A percentile compares a stretch with the other conserved stretches of the same genome.
These are phyloP conservation scores for Scaptomyza cyrtandrae DNA, from an alignment of 2,888 invertebrate genomes.

Conservation along the genomic window DNA sequence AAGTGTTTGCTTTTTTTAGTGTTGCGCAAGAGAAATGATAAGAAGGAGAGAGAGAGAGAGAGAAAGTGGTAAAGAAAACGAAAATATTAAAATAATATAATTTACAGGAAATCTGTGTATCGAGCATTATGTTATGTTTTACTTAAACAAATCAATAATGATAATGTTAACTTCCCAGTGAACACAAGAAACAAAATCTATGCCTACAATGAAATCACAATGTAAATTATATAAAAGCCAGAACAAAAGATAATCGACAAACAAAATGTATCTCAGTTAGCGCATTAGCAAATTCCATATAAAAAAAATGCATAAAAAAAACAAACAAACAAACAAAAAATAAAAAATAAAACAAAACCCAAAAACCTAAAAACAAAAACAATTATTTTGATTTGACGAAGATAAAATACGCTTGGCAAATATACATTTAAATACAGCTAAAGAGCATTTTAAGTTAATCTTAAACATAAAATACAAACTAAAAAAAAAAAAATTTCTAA, in stretches of 20 bases:
- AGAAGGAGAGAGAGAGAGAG: neutral
- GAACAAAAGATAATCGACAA: conserved; percentile 46
- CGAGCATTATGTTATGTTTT: neutral
- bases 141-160: conserved; percentile 35
- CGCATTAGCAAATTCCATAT: conserved; percentile 32
- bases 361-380: neutral
- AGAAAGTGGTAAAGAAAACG: neutral
- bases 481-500: no score
- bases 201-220: conserved; percentile 24
- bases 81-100: no score
- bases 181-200: conserved; percentile 3
- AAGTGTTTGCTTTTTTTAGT: conserved; percentile 18
- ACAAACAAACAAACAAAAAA: no score
- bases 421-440: neutral
- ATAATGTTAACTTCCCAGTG: conserved; percentile 23
- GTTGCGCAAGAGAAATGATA: neutral
- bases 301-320: conserved; percentile 36
- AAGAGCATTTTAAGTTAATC: no score
- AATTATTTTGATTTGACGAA: neutral
- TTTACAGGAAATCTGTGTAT: neutral
- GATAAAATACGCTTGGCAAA: conserved; percentile 13
- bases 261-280: conserved; percentile 36
- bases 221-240: conserved; percentile 43
- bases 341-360: conserved; percentile 4
- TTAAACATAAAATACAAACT: no score